Percentiles rank a stretch among this genome's conserved stretches.
Evolutionary conservation across 1,140 invertebrate species (phyloP).

Genomic region (Agrypnia vestita): DNA sequence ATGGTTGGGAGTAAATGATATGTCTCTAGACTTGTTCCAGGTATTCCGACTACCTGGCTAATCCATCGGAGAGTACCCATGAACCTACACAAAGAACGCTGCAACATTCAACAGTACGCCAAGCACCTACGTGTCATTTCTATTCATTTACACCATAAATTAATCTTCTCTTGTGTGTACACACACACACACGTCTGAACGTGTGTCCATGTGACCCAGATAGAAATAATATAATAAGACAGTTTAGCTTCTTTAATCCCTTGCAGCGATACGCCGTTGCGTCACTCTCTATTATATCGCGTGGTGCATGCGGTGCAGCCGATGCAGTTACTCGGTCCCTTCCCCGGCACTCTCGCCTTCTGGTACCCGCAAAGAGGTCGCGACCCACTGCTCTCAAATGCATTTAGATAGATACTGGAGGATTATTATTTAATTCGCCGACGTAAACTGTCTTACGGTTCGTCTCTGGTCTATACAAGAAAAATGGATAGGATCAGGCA

Average conservation of each 20-base stretch:
- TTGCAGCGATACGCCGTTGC: slow-evolving; percentile 15
- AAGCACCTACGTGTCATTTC: neutral
- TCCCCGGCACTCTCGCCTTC: slow-evolving; percentile 27
- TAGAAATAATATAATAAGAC: slow-evolving; percentile 3
- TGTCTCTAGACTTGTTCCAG: no score
- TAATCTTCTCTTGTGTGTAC: neutral
- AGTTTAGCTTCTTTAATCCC: slow-evolving; percentile 14
- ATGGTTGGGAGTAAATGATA: no score
- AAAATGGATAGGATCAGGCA: no score
- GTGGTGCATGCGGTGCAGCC: neutral
- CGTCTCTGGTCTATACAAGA: no score
- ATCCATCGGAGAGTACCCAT: no score
- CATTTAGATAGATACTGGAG: neutral
- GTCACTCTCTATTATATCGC: slow-evolving; percentile 33
- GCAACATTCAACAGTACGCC: no score
- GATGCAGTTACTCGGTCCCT: slow-evolving; percentile 20
- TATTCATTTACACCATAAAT: slow-evolving; percentile 1
- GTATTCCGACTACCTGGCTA: no score
- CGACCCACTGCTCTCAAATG: slow-evolving; percentile 23
- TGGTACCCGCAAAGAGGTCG: slow-evolving; percentile 14
- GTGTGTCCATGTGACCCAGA: slow-evolving; percentile 13
- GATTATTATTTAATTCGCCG: neutral
- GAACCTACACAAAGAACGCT: no score
- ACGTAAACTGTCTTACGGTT: no score
- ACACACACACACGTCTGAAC: neutral